A percentile compares a stretch with the other conserved stretches of the same genome.
Conservation (phyloP, 2,797 vertebrate species). For the Luscinia megarhynchos region DNA sequence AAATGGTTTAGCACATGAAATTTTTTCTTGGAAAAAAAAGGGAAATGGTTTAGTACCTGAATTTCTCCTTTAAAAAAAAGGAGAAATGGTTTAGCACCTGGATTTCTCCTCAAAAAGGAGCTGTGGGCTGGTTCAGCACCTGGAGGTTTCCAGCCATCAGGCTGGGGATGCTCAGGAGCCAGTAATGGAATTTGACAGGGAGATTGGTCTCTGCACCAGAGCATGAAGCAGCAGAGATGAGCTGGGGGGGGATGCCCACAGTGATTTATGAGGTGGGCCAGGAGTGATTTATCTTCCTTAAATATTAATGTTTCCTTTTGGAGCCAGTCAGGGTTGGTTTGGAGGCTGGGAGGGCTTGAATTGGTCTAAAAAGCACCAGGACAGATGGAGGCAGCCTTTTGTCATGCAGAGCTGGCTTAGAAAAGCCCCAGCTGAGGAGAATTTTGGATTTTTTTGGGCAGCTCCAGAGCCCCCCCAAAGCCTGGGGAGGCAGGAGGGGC, state of each 20-base stretch:
- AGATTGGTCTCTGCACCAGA: background rate
- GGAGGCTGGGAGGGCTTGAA: background rate
- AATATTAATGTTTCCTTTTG: constrained; percentile 17
- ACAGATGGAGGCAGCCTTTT: background rate
- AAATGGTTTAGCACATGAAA: no score
- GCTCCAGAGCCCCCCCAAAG: background rate
- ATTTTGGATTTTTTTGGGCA: background rate
- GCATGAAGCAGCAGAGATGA: background rate
- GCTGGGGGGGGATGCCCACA: background rate
- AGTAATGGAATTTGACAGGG: background rate
- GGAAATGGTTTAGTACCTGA: no score
- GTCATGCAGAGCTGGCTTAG: background rate
- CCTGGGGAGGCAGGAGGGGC: background rate
- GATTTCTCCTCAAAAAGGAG: no score
- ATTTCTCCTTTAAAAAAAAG: no score
- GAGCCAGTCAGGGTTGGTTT: background rate
- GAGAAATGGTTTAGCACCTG: no score
- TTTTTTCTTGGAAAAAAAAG: no score
- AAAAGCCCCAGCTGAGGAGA: background rate
- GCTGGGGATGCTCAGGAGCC: background rate
- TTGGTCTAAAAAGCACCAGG: background rate
- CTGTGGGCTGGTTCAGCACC: no score
- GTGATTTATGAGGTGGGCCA: constrained; percentile 11
- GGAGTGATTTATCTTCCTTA: constrained; percentile 42
- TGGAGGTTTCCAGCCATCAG: background rate